These are phyloP conservation scores for Ophiothrix spiculata DNA, from an alignment of 35 echinoderm and acorn worm genomes.

Conservation along the genomic window DNA sequence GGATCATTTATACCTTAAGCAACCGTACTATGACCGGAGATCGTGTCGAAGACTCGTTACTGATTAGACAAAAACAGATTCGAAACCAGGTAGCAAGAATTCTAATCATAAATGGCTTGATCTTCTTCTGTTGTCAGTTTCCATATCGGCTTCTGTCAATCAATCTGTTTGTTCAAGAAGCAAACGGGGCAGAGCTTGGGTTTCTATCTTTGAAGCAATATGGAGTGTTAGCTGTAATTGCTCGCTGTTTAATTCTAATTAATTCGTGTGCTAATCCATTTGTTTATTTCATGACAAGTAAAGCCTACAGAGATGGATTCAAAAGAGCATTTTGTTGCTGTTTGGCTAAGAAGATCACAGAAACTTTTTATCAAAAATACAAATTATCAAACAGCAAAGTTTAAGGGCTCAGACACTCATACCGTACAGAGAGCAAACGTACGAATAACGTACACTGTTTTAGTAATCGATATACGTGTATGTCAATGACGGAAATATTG, in stretches of 20 bases:
- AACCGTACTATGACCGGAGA: not conserved
- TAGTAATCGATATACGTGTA: too few species aligned
- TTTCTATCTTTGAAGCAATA: too few species aligned
- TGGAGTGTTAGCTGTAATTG: not conserved
- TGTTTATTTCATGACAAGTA: not conserved
- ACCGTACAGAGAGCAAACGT: too few species aligned
- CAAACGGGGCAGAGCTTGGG: not conserved
- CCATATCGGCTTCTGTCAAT: not conserved
- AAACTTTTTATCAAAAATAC: too few species aligned
- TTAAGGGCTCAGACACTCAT: too few species aligned
- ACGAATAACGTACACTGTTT: too few species aligned
- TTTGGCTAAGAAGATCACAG: too few species aligned
- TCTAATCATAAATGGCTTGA: conserved; percentile 10
- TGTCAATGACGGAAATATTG: too few species aligned
- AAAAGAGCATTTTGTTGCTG: not conserved
- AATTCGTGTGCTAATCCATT: conserved; percentile 17
- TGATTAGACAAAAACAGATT: not conserved
- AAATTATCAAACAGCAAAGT: too few species aligned
- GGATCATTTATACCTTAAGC: conserved; percentile 1
- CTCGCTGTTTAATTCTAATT: not conserved
- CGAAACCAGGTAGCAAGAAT: conserved; percentile 8
- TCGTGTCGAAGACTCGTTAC: not conserved
- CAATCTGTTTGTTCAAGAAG: not conserved
- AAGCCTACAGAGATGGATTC: not conserved
- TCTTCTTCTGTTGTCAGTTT: conserved; percentile 23